phyloP scores from a whole-genome alignment of 2,888 invertebrate species.

The Polydrusus tereticollis region DNA sequence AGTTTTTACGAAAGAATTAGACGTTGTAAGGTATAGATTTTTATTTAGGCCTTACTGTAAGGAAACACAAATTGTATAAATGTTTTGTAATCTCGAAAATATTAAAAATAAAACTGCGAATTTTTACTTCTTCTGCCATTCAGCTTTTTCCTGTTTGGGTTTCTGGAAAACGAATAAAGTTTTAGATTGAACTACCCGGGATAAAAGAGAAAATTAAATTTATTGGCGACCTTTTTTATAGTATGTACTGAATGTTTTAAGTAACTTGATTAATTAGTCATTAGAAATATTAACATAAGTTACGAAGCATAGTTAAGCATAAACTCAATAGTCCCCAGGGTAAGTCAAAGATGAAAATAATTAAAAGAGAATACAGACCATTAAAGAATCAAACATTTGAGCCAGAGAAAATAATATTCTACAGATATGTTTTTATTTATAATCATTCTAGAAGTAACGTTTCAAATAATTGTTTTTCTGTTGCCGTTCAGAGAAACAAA shows the following conservation, averaged over 20 bases:
- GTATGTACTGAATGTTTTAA: not conserved
- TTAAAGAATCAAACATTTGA: no score
- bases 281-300: not conserved
- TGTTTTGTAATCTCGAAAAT: not conserved
- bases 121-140: slow-evolving; percentile 67
- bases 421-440: no score
- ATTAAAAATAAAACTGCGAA: slow-evolving; percentile 26
- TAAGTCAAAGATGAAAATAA: no score
- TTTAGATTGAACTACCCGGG: slow-evolving; percentile 24
- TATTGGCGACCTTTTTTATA: not conserved
- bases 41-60: slow-evolving; percentile 15
- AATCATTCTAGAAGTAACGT: no score
- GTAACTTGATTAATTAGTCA: no score
- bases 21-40: slow-evolving; percentile 5
- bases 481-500: no score
- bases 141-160: slow-evolving; percentile 78
- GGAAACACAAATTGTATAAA: not conserved
- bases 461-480: no score
- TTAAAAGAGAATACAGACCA: no score
- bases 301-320: not conserved
- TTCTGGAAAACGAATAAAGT: slow-evolving; percentile 70
- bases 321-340: not conserved
- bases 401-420: no score
- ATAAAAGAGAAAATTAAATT: not conserved
- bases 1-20: slow-evolving; percentile 1